Conservation (phyloP, 1,140 invertebrate genomes). For the Rhopalosiphum maidis region DNA sequence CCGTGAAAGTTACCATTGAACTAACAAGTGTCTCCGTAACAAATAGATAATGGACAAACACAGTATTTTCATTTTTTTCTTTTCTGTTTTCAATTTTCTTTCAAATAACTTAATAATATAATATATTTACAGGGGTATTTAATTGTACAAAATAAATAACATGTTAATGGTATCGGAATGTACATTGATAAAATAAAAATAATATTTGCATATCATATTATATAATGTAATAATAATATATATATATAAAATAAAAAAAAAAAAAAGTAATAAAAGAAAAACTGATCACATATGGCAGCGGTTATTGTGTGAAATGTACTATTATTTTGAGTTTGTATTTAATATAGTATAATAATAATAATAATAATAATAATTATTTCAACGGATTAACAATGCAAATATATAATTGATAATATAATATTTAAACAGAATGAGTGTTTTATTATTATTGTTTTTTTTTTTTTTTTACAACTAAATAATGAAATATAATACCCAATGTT, state of each 20-base stretch:
- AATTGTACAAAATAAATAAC: slow-evolving; percentile 57
- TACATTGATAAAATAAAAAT: slow-evolving; percentile 47
- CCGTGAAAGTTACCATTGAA: slow-evolving; percentile 36
- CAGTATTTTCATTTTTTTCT: slow-evolving; percentile 5
- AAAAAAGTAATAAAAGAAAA: slow-evolving; percentile 27
- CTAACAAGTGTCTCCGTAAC: slow-evolving; percentile 53
- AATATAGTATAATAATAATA: slow-evolving; percentile 9
- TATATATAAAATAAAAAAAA: not conserved
- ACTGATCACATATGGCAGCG: slow-evolving; percentile 51
- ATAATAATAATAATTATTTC: slow-evolving; percentile 53
- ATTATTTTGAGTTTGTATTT: slow-evolving; percentile 12
- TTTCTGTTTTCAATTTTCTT: not conserved
- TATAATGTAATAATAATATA: not conserved
- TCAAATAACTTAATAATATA: slow-evolving; percentile 51
- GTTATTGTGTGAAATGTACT: slow-evolving; percentile 46
- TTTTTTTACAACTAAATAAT: slow-evolving; percentile 55
- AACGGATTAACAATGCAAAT: slow-evolving; percentile 53
- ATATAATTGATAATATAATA: slow-evolving; percentile 49
- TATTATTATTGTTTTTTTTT: slow-evolving; percentile 31
- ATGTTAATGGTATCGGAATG: slow-evolving; percentile 49
- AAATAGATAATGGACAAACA: slow-evolving; percentile 53
- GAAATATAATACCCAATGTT: slow-evolving; percentile 57
- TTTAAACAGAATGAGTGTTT: slow-evolving; percentile 43
- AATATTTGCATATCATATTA: slow-evolving; percentile 21
- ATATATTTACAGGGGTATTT: slow-evolving; percentile 37